Evolutionary conservation across 2,797 vertebrate genomes (phyloP).

Genomic region (Rousettus madagascariensis): DNA sequence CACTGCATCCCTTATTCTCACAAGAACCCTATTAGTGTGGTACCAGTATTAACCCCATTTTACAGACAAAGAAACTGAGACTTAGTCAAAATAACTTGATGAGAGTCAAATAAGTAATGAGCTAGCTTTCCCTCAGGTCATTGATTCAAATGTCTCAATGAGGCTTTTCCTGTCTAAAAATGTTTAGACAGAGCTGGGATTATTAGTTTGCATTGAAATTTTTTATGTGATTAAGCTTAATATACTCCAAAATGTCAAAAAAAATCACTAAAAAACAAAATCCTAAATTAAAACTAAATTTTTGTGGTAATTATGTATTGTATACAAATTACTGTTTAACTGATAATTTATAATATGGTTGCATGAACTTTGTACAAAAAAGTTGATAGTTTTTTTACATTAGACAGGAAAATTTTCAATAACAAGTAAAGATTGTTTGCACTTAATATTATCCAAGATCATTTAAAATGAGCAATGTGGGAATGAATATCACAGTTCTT

Average conservation of each 20-base stretch:
- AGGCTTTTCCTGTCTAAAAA: neutral
- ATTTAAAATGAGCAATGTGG: neutral
- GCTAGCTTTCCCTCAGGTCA: neutral
- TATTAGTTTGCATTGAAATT: conserved; percentile 13
- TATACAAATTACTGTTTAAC: neutral
- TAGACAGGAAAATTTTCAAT: neutral
- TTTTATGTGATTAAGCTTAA: neutral
- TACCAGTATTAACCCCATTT: neutral
- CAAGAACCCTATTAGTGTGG: neutral
- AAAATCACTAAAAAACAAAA: neutral
- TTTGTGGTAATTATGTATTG: neutral
- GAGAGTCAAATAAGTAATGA: neutral
- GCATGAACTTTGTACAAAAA: conserved; percentile 9
- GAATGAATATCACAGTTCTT: neutral
- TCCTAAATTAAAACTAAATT: neutral
- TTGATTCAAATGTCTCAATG: neutral
- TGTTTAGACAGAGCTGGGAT: neutral
- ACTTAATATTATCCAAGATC: conserved; percentile 1
- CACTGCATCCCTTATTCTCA: neutral
- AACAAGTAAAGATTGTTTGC: neutral
- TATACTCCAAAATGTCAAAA: neutral
- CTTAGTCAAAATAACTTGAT: neutral
- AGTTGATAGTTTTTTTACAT: neutral
- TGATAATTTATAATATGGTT: neutral
- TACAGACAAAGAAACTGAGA: neutral